Percentiles rank a stretch among this genome's conserved stretches.
Conservation (phyloP, 2,888 invertebrate species). For the Epirrhoe alternata region DNA sequence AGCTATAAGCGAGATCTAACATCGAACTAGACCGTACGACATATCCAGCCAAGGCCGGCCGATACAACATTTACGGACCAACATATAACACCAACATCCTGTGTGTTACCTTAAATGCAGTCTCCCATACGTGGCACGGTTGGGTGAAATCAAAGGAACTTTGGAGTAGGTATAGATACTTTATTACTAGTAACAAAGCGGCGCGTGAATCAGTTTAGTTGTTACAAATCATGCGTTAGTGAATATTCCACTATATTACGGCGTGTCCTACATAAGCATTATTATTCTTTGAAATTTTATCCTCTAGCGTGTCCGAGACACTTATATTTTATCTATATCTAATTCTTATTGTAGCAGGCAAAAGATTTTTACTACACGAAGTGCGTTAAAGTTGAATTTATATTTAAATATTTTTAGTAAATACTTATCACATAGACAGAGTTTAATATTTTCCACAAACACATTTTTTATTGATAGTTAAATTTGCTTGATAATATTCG, state of each 20-base stretch:
- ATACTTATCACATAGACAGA: slow-evolving; percentile 59
- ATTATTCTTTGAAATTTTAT: slow-evolving; percentile 51
- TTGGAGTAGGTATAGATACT: slow-evolving; percentile 84
- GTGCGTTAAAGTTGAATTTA: slow-evolving; percentile 70
- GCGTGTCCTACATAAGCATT: slow-evolving; percentile 78
- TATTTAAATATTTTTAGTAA: slow-evolving; percentile 57
- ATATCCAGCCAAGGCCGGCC: slow-evolving; percentile 59
- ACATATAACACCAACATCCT: slow-evolving; percentile 68
- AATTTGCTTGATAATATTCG: slow-evolving; percentile 77
- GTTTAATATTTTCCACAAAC: slow-evolving; percentile 43
- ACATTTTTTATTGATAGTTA: slow-evolving; percentile 70
- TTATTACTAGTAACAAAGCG: slow-evolving; percentile 83
- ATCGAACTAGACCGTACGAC: slow-evolving; percentile 75
- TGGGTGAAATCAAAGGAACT: slow-evolving; percentile 83
- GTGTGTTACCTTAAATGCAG: slow-evolving; percentile 79
- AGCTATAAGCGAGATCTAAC: slow-evolving; percentile 77
- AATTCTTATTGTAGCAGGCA: slow-evolving; percentile 75
- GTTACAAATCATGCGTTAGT: slow-evolving; percentile 68
- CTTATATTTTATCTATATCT: slow-evolving; percentile 61
- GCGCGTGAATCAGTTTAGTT: slow-evolving; percentile 59
- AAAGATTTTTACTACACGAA: slow-evolving; percentile 73
- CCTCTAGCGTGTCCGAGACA: slow-evolving; percentile 70
- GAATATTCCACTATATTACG: slow-evolving; percentile 60
- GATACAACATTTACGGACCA: slow-evolving; percentile 61
- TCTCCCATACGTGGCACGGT: slow-evolving; percentile 73